Base-by-base conservation (phyloP, 2,888 invertebrate genomes). In the Drosophila buzzatii region DNA sequence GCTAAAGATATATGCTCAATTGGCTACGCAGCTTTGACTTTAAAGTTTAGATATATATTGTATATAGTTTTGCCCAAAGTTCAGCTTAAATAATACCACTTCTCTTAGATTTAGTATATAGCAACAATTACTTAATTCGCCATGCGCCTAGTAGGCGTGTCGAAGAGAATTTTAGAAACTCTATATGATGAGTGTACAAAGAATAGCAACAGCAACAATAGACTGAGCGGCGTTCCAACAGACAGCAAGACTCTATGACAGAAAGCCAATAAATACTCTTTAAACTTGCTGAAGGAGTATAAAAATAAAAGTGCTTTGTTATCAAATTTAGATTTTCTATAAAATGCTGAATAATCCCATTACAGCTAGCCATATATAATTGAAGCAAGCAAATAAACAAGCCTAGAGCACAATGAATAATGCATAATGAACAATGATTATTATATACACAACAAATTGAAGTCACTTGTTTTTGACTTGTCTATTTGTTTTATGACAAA, bases 401-500 rank as follows among this genome's bases (percentile, higher is more conserved):
- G 8, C 16, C 9, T 6, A n/a, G 27, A 31, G 47, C 27, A 27
- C 49, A 33, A 49, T 51, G 49, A 18, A 51, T 33, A 18, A 33
- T 51, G 31, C 33, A 33, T 37, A 37, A 37, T 37, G 37, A 39
- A 39, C 37, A 37, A 37, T 39, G 37, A 51, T 12, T 31, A 47
- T 47, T 49, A 10, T 51, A 4, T 51, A 33, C 14, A 33, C 18
- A 51, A 33, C 31, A 49, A 49, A 51, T 51, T 33, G 52, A 41
- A 44, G 27, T 44, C 39, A 23, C 33, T 44, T 49, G 55, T 37
- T 55, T 60, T 47, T 57, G 49, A 27, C 41, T 53, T 51, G 61
- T 62, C n/a, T 63, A 65, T 56, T 78, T 64, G 73, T 59, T 56
- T 69, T 69, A 63, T 67, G 61, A 59, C 55, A 62, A 70, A 69